Evolutionary conservation across 2,797 vertebrate genomes (phyloP).

Genomic region (Threskiornis aethiopicus): DNA sequence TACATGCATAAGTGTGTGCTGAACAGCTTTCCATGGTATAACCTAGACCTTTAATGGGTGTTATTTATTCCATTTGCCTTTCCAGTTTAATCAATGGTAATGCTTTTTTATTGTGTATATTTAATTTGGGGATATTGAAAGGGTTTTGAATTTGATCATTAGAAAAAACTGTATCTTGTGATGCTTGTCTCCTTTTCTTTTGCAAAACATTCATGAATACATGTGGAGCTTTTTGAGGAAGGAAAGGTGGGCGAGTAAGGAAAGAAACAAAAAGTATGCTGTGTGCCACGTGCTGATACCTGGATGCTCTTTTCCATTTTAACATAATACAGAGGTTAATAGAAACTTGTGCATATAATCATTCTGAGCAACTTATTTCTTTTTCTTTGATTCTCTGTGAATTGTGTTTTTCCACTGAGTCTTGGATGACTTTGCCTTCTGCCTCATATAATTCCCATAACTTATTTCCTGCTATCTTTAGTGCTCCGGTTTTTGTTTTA

Average conservation of each 20-base stretch:
- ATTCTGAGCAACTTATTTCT: not conserved
- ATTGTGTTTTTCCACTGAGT: not conserved
- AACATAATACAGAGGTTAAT: not conserved
- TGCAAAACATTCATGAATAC: not conserved
- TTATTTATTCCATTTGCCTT: constrained; percentile 14
- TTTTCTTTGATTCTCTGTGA: not conserved
- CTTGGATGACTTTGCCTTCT: not conserved
- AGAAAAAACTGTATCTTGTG: not conserved
- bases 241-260: not conserved
- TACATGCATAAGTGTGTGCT: not conserved
- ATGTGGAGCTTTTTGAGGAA: not conserved
- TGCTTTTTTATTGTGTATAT: not conserved
- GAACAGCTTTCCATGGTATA: not conserved
- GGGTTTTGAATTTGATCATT: not conserved
- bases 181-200: not conserved
- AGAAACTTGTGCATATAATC: not conserved
- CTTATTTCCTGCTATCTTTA: not conserved
- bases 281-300: not conserved
- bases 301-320: not conserved
- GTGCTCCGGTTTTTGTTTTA: not conserved
- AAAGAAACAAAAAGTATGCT: not conserved
- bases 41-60: not conserved
- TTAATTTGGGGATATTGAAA: not conserved
- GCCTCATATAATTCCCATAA: not conserved
- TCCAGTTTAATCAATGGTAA: not conserved